Percentiles rank a stretch among this genome's conserved stretches.
phyloP scores from a whole-genome alignment of 2,113 vertebrate species.

The Pelmatolapia mariae region DNA sequence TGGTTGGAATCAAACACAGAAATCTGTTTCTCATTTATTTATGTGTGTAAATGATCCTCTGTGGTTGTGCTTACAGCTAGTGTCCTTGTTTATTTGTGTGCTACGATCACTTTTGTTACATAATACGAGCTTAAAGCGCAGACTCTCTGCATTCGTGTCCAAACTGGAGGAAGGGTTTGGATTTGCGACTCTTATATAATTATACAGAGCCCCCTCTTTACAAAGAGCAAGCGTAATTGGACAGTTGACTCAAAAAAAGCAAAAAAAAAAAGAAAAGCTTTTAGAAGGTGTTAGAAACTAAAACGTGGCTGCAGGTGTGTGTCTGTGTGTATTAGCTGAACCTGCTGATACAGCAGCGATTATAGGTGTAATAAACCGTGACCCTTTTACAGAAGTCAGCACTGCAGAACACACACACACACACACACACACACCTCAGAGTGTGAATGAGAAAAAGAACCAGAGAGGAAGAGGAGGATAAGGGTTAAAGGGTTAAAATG shows the following conservation, averaged over 20 bases:
- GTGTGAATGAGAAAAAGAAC: neutral
- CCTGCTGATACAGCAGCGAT: slow-evolving; percentile 37
- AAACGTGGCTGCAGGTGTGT: neutral
- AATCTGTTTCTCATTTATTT: neutral
- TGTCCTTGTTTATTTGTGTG: neutral
- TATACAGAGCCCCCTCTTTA: no score
- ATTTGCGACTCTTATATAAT: neutral
- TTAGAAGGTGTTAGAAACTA: neutral
- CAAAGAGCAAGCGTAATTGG: neutral
- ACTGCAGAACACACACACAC: neutral
- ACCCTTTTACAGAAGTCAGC: slow-evolving; percentile 14
- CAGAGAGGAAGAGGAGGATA: neutral
- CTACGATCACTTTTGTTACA: neutral
- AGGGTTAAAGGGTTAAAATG: neutral
- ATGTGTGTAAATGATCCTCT: neutral
- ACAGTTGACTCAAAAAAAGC: neutral
- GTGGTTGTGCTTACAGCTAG: neutral
- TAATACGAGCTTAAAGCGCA: neutral
- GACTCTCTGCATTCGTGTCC: neutral
- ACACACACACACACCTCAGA: neutral
- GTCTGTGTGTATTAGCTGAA: neutral
- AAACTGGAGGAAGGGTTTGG: neutral
- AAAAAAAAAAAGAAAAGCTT: neutral
- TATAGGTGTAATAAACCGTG: slow-evolving; percentile 2
- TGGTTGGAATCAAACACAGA: neutral